Base-by-base conservation (phyloP, 2,797 vertebrate genomes). In the Pempheris klunzingeri region DNA sequence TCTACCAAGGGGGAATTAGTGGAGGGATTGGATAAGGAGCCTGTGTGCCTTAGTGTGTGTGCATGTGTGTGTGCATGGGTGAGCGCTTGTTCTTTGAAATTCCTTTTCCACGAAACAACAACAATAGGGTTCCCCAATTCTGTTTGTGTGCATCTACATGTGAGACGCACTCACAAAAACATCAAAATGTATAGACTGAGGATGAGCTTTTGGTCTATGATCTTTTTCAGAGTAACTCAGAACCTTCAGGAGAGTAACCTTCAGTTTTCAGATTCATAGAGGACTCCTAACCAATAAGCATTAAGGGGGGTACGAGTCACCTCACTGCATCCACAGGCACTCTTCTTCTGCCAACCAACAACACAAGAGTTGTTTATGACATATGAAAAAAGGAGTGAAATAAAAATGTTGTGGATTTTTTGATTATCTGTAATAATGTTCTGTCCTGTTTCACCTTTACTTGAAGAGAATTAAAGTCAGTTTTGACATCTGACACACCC, bases 1-100 rank as follows among this genome's bases (percentile, higher is more conserved):
- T 93, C 92, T 88, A 93, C 88, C 88, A 90, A 91, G 89, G 85
- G 93, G 90, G 92, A 93, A 94, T 94, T 93, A 92, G 92, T 88
- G 84, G 72, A 93, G 87, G 90, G 91, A 92, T 91, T 92, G 91
- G 90, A 92, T 92, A 93, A 92, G 88, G 88, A 92, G 88, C 86
- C 66, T 72, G 78, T 90, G 79, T 80, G 86, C 36, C 36, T 82
- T 49, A 61, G 77, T 84, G 61, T 83, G 85, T 77, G 83, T 70
- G 49, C 69, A 41, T 50, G 54, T 79, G 60, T 65, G 71, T 43
- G 62, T 28, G 65, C 50, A 58, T 32, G 83, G 39, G 74, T 81
- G 83, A 74, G 85, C n/a, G 53, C 69, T 74, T 77, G 43, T 80
- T 86, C 85, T 86, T 91, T 87, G 74, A 90, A 90, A 87, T 87